Conservation (phyloP, 2,888 invertebrate genomes). For the Diplazon laetatorius region DNA sequence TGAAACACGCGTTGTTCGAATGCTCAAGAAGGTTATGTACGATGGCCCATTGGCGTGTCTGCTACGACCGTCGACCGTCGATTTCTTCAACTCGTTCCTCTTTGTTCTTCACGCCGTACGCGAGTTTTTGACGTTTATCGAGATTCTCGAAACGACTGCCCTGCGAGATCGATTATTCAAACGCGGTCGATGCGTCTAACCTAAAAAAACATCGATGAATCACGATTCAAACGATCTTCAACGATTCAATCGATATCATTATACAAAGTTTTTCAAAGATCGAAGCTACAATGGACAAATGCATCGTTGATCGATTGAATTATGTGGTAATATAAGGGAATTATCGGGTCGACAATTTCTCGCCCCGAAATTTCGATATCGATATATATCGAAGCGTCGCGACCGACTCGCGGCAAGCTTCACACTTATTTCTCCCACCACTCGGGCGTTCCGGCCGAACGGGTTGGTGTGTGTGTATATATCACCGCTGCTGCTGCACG, state of each 20-base stretch:
- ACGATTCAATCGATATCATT: no score
- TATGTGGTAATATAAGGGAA: neutral
- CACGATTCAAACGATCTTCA: no score
- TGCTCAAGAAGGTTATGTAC: constrained; percentile 38
- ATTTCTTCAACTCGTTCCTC: constrained; percentile 9
- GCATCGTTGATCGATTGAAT: neutral
- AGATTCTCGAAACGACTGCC: constrained; percentile 3
- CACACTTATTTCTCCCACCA: constrained; percentile 52
- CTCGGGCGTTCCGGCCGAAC: constrained; percentile 1
- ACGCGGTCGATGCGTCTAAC: neutral
- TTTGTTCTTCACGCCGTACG: constrained; percentile 2
- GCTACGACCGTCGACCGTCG: neutral
- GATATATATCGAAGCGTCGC: constrained; percentile 35
- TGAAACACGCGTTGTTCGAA: constrained; percentile 6
- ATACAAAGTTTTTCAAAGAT: no score
- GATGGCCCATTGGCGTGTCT: neutral
- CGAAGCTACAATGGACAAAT: no score
- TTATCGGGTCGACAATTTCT: constrained; percentile 5
- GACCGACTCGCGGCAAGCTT: constrained; percentile 64
- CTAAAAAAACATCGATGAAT: neutral
- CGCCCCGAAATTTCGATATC: neutral
- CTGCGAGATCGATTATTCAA: constrained; percentile 33
- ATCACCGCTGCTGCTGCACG: no score
- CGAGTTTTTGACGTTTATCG: constrained; percentile 29
- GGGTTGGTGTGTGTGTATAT: constrained; percentile 18